Percentiles rank a stretch among this genome's conserved stretches.
Conservation (phyloP, 1,140 invertebrate genomes). For the Meloidogyne hapla region DNA sequence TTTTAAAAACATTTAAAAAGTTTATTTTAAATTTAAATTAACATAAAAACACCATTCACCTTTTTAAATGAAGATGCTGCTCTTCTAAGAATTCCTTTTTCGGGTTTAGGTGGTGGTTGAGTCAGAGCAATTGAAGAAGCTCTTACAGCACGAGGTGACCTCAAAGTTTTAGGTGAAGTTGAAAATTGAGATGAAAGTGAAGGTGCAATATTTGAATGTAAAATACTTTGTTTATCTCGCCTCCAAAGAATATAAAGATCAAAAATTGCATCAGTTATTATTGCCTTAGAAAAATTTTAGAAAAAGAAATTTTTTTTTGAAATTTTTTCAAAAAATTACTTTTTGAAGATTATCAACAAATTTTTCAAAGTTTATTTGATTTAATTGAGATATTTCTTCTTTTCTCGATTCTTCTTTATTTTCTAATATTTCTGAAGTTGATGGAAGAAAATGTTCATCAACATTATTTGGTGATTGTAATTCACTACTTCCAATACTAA, state of each 20-base stretch:
- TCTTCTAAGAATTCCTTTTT: conserved; percentile 1
- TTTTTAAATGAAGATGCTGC: conserved; percentile 3
- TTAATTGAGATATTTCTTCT: not conserved
- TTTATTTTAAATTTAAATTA: too few species aligned
- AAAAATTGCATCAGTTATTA: conserved; percentile 20
- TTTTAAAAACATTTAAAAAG: too few species aligned
- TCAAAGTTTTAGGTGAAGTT: not conserved
- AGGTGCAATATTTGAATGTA: conserved; percentile 13
- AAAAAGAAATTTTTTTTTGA: not conserved
- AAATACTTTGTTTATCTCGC: not conserved
- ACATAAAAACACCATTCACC: too few species aligned
- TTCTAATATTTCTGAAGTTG: conserved; percentile 5
- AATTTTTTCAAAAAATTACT: not conserved
- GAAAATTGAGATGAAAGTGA: not conserved
- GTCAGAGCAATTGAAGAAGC: not conserved
- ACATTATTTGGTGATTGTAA: conserved; percentile 25
- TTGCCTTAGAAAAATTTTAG: conserved; percentile 5
- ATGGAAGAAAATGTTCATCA: not conserved
- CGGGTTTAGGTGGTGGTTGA: not conserved
- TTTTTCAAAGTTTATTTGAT: not conserved
- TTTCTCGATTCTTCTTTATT: not conserved
- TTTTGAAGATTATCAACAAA: conserved; percentile 21
- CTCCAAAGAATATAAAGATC: conserved; percentile 19
- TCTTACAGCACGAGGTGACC: not conserved
- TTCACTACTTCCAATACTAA: not conserved